Base-by-base conservation (phyloP, 2,888 invertebrate genomes). In the Euspilapteryx auroguttella region DNA sequence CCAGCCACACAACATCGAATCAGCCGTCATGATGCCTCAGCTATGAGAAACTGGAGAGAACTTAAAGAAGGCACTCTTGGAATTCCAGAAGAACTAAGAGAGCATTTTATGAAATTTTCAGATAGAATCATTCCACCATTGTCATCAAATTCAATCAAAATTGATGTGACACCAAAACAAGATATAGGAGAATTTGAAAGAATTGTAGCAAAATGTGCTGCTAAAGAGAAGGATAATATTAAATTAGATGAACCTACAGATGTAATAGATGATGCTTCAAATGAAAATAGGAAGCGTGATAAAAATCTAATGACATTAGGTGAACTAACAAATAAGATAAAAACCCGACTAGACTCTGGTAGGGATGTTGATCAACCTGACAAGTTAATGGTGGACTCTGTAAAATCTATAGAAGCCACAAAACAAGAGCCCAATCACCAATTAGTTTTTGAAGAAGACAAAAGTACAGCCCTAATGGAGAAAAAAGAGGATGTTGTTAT, bases 31-130 rank as follows among this genome's bases (percentile, higher is more conserved):
- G 89, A 90, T 43, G 59, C 66, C 30, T 61, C 62, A 1, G 89
- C 85, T 0, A 62, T 82, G 44, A 62, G 78, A 36, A 89, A 90
- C 54, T 90, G 90, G 90, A 62, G 76, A 30, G 61, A 78, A 35
- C 75, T 87, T 6, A 80, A 78, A 36, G 56, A 75, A 15, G 82
- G 81, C 5, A 55, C 79, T 34, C 39, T 86, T 9, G 51, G 71
- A 27, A 63, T 76, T 34, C 44, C 73, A 15, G 44, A 65, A 12
- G 50, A 69, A 1, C 36, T 87, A 12, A 46, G 52, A 24, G 47
- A 79, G 36, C 87, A 87, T 54, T 71, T 89, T 24, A 48, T 76
- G 0, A 86, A 86, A 48, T 90, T 89, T 44, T 78, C 81, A 1
- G 47, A 80, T 3, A 69, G 89, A 44, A 55, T 58, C 2, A 76